These are phyloP conservation scores for Urocolius indicus DNA, from an alignment of 2,113 vertebrate species.

Conservation along the genomic window DNA sequence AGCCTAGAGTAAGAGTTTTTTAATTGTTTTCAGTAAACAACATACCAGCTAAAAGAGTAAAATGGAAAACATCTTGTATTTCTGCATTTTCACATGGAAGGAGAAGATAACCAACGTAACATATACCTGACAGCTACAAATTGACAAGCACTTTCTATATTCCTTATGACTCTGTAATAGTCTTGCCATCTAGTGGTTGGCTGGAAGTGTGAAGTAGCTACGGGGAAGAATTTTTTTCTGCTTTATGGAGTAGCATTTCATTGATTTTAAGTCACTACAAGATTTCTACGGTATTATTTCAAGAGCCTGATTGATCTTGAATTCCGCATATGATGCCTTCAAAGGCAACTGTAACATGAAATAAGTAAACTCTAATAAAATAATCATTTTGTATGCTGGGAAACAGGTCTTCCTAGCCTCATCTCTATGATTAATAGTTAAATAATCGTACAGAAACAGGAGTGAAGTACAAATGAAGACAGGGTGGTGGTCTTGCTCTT, in stretches of 20 bases:
- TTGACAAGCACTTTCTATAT: neutral
- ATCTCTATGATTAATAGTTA: neutral
- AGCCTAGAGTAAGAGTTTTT: neutral
- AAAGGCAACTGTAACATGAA: neutral
- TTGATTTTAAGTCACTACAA: neutral
- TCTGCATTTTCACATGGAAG: neutral
- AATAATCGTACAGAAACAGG: neutral
- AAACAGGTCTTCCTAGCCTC: neutral
- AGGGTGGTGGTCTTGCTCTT: neutral
- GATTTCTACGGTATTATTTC: neutral
- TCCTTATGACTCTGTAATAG: neutral
- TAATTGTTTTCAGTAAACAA: neutral
- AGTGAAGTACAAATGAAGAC: neutral
- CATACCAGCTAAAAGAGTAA: neutral
- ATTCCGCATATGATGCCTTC: neutral
- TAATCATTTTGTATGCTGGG: neutral
- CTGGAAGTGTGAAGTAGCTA: neutral
- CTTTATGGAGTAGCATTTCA: neutral
- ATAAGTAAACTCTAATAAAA: neutral
- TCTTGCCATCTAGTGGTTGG: conserved; percentile 66
- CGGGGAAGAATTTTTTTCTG: neutral
- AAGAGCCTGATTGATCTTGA: neutral
- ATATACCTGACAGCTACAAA: neutral
- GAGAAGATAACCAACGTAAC: neutral
- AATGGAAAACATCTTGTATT: neutral